phyloP scores from a whole-genome alignment of 37 sponge, comb jelly and placozoan genomes.

The Ianthella basta region DNA sequence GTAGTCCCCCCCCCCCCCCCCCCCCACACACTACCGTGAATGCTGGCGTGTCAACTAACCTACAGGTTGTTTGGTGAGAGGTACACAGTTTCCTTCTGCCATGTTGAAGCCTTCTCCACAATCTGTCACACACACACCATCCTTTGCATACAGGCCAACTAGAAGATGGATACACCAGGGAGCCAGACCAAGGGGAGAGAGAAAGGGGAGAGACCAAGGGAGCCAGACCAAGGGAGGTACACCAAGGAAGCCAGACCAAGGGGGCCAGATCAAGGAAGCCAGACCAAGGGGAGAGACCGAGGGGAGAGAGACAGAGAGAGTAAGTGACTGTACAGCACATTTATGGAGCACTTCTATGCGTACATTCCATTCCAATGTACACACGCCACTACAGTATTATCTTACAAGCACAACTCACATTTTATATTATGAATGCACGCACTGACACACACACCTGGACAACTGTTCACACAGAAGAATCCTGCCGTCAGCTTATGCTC shows the following conservation, averaged over 20 bases:
- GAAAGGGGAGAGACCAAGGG: too few species aligned
- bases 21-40: not conserved
- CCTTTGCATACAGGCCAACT: conserved; percentile 42
- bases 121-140: conserved; percentile 35
- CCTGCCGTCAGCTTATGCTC: conserved; percentile 34
- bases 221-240: too few species aligned
- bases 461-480: conserved; percentile 52
- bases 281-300: too few species aligned
- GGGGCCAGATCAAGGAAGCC: too few species aligned
- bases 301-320: not conserved
- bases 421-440: not conserved
- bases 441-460: conserved; percentile 51
- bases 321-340: too few species aligned
- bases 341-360: not conserved
- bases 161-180: too few species aligned
- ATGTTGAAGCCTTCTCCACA: conserved; percentile 37
- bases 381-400: not conserved
- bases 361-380: not conserved
- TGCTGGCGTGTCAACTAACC: not conserved
- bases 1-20: too few species aligned
- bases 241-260: too few species aligned
- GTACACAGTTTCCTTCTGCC: conserved; percentile 32
- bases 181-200: too few species aligned
- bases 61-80: not conserved
- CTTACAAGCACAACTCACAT: not conserved